phyloP scores from a whole-genome alignment of 2,888 invertebrate genomes.

The Mythimna albipuncta region DNA sequence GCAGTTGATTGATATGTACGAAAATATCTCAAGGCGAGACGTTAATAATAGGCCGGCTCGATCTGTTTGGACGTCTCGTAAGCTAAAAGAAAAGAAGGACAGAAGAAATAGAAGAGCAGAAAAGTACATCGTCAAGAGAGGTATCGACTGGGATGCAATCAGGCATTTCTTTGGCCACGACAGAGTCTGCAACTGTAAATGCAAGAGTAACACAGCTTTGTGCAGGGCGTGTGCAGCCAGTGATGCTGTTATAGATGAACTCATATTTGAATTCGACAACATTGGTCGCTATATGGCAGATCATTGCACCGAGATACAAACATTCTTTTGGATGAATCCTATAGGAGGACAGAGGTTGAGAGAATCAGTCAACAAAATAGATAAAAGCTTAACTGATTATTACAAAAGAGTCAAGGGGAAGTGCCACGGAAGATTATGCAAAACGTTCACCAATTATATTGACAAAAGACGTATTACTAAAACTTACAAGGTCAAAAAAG shows the following conservation, averaged over 20 bases:
- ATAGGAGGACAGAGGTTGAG: slow-evolving; percentile 79
- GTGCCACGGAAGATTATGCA: slow-evolving; percentile 79
- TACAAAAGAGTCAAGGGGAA: slow-evolving; percentile 81
- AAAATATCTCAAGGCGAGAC: slow-evolving; percentile 57
- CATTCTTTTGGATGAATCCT: slow-evolving; percentile 83
- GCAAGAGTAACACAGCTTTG: slow-evolving; percentile 77
- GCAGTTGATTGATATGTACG: slow-evolving; percentile 72
- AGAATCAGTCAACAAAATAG: slow-evolving; percentile 78
- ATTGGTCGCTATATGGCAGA: slow-evolving; percentile 79
- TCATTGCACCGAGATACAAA: slow-evolving; percentile 85
- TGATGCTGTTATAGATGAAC: slow-evolving; percentile 80
- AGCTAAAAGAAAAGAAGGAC: background rate
- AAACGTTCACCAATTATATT: slow-evolving; percentile 72
- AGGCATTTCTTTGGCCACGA: slow-evolving; percentile 78
- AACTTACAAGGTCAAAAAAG: slow-evolving; percentile 34
- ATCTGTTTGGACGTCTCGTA: slow-evolving; percentile 28
- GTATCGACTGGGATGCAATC: slow-evolving; percentile 73
- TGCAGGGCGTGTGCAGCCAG: slow-evolving; percentile 82
- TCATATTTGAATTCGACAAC: slow-evolving; percentile 82
- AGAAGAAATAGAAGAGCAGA: background rate
- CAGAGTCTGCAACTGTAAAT: slow-evolving; percentile 79
- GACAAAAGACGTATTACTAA: slow-evolving; percentile 71
- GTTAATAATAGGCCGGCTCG: slow-evolving; percentile 31
- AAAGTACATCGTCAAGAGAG: slow-evolving; percentile 49
- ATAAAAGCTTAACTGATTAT: slow-evolving; percentile 78